phyloP scores from a whole-genome alignment of 2,888 invertebrate genomes.

The Acanthoscelides obtectus region DNA sequence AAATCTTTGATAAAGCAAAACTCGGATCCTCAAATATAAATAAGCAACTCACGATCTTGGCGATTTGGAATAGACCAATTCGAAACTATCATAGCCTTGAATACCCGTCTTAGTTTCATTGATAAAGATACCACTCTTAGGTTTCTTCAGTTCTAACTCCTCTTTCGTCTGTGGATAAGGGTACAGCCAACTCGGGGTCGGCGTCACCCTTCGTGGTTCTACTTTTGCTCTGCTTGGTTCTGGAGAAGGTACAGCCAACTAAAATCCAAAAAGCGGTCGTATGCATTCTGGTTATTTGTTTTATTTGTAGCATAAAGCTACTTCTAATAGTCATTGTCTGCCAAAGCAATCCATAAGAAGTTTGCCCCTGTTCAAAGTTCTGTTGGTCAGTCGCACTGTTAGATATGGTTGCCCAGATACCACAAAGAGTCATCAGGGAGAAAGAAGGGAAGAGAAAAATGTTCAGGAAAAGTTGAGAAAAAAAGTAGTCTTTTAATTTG shows the following conservation, averaged over 20 bases:
- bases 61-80: slow-evolving; percentile 31
- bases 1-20: not conserved
- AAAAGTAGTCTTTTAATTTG: too few species aligned
- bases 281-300: too few species aligned
- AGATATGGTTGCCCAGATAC: too few species aligned
- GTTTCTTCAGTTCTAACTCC: slow-evolving; percentile 35
- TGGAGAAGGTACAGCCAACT: slow-evolving; percentile 40
- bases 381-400: too few species aligned
- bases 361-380: too few species aligned
- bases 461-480: too few species aligned
- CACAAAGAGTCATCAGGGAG: too few species aligned
- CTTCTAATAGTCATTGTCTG: too few species aligned
- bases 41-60: slow-evolving; percentile 23
- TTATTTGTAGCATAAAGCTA: too few species aligned
- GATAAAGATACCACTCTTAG: slow-evolving; percentile 43
- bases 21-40: not conserved
- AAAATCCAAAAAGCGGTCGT: too few species aligned
- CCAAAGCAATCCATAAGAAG: too few species aligned
- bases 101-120: slow-evolving; percentile 27
- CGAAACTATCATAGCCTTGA: slow-evolving; percentile 34
- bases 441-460: too few species aligned
- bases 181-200: slow-evolving; percentile 33
- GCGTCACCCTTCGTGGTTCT: slow-evolving; percentile 33
- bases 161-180: slow-evolving; percentile 35
- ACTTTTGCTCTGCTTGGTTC: slow-evolving; percentile 39